Evolutionary conservation across 2,797 vertebrate genomes (phyloP).

Genomic region (Lepilemur ruficaudatus): DNA sequence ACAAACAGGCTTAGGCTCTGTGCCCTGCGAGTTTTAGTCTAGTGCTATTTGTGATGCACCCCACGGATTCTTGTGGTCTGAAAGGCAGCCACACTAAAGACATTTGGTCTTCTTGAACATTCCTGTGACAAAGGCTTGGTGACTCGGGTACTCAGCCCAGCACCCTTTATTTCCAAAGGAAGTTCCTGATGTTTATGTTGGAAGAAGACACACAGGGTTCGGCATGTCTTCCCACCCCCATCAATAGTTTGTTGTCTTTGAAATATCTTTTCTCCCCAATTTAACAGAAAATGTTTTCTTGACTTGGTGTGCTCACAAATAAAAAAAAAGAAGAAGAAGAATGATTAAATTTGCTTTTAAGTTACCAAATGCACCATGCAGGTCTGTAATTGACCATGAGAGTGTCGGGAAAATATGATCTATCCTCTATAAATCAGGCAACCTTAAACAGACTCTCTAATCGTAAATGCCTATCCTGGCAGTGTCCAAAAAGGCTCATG

Average conservation of each 20-base stretch:
- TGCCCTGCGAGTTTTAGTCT: not conserved
- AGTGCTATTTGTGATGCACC: rapidly evolving
- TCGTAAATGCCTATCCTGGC: slow-evolving; percentile 77
- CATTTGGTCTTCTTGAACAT: not conserved
- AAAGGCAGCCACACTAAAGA: not conserved
- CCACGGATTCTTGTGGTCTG: not conserved
- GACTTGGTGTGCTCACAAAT: slow-evolving; percentile 74
- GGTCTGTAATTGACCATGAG: slow-evolving; percentile 77
- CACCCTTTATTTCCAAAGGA: not conserved
- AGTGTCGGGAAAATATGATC: slow-evolving; percentile 83
- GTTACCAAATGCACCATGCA: slow-evolving; percentile 82
- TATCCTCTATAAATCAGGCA: slow-evolving; percentile 81
- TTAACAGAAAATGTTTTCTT: slow-evolving; percentile 77
- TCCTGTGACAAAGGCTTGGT: not conserved
- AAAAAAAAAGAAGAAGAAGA: slow-evolving; percentile 57
- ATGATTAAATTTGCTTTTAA: slow-evolving; percentile 80
- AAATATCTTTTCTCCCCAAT: slow-evolving; percentile 50
- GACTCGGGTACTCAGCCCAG: not conserved
- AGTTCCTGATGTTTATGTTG: not conserved
- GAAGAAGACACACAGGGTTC: not conserved
- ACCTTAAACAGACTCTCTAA: slow-evolving; percentile 77
- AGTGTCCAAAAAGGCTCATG: slow-evolving; percentile 73
- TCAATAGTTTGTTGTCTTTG: not conserved
- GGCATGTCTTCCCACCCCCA: not conserved
- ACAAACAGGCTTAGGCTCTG: not conserved